These are phyloP conservation scores for Salarias fasciatus DNA, from an alignment of 2,797 vertebrate species.

Conservation along the genomic window DNA sequence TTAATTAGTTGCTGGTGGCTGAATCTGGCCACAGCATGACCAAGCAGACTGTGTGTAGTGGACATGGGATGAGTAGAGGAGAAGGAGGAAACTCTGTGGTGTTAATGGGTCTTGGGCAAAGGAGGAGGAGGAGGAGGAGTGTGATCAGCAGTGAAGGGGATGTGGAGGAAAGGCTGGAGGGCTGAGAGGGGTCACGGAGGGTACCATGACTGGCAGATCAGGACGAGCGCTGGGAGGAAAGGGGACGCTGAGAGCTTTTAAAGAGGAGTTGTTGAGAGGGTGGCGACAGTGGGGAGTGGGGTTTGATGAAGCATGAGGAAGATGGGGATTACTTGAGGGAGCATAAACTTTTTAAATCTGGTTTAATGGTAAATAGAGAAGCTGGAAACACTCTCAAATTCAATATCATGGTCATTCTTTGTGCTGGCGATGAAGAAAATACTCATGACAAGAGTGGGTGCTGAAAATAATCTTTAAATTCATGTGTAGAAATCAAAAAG, in stretches of 20 bases:
- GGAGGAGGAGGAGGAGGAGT: constrained; percentile 1
- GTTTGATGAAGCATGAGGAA: constrained; percentile 21
- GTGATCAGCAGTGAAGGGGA: not conserved
- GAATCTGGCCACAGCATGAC: constrained; percentile 45
- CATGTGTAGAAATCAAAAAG: too few species aligned
- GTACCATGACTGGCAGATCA: constrained; percentile 45
- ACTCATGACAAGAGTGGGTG: too few species aligned
- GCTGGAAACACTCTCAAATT: not conserved
- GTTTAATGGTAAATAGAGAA: constrained; percentile 5
- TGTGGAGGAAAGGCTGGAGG: constrained; percentile 18
- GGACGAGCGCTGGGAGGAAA: constrained; percentile 39
- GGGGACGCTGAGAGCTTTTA: constrained; percentile 50
- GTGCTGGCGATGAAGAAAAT: too few species aligned
- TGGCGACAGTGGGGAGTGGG: constrained; percentile 17
- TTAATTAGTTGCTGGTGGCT: constrained; percentile 70
- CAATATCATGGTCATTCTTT: too few species aligned
- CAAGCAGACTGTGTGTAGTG: constrained; percentile 33
- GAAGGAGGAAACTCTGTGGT: constrained; percentile 23
- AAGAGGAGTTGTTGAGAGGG: not conserved
- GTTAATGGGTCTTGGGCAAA: constrained; percentile 35
- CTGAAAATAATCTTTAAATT: too few species aligned
- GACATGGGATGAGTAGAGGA: constrained; percentile 23
- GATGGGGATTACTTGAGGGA: constrained; percentile 23
- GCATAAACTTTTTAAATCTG: constrained; percentile 9
- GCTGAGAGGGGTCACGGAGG: constrained; percentile 44